phyloP scores from a whole-genome alignment of 2,888 invertebrate genomes.

The Linnaemya tessellans region DNA sequence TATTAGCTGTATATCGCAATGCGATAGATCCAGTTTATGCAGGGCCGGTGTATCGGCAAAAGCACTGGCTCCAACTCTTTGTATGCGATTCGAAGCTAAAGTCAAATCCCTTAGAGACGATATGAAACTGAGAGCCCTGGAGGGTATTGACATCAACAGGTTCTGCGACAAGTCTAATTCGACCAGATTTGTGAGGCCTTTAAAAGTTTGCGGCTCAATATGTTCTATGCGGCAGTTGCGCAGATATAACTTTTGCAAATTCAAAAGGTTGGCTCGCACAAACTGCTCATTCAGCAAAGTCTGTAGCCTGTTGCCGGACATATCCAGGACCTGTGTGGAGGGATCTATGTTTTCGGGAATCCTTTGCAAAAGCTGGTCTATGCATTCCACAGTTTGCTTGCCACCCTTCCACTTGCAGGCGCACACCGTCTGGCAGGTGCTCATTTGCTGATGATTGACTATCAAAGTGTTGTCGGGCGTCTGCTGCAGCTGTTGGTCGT shows the following conservation, averaged over 20 bases:
- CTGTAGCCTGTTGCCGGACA: slow-evolving; percentile 94
- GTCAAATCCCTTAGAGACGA: slow-evolving; percentile 92
- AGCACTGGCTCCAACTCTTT: slow-evolving; percentile 89
- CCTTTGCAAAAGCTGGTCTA: slow-evolving; percentile 91
- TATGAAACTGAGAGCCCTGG: slow-evolving; percentile 90
- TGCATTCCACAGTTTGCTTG: slow-evolving; percentile 96
- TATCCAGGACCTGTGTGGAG: slow-evolving; percentile 95
- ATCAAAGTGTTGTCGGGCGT: slow-evolving; percentile 74
- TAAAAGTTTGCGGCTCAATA: slow-evolving; percentile 93
- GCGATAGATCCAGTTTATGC: slow-evolving; percentile 92
- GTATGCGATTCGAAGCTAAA: slow-evolving; percentile 91
- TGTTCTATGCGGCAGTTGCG: slow-evolving; percentile 92
- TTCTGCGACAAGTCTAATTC: slow-evolving; percentile 95
- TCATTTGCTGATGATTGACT: slow-evolving; percentile 77
- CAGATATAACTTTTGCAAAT: slow-evolving; percentile 93
- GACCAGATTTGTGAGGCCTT: slow-evolving; percentile 93
- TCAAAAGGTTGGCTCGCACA: slow-evolving; percentile 90
- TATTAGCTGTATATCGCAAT: slow-evolving; percentile 91
- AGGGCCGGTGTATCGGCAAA: slow-evolving; percentile 90
- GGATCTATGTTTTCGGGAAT: slow-evolving; percentile 94
- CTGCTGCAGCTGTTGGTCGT: slow-evolving; percentile 67
- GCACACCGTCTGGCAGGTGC: slow-evolving; percentile 88
- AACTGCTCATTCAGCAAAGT: slow-evolving; percentile 93
- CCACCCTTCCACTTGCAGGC: slow-evolving; percentile 97
- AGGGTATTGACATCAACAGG: slow-evolving; percentile 91